Conservation (phyloP, 2,888 invertebrate species). For the Erebia palarica region DNA sequence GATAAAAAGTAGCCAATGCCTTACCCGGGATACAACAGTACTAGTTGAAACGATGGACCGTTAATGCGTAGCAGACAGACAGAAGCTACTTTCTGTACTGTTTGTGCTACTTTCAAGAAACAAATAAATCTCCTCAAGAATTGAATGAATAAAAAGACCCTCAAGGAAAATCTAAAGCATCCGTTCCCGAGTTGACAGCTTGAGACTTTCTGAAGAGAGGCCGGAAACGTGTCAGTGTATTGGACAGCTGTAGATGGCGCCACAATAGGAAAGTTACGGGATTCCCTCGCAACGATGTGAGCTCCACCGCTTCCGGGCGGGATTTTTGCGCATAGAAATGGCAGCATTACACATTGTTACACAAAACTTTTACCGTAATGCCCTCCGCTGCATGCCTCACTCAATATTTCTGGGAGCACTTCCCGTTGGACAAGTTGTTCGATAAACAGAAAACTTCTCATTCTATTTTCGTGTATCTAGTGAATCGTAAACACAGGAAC, state of each 20-base stretch:
- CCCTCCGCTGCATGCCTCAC: constrained; percentile 66
- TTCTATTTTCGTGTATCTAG: constrained; percentile 41
- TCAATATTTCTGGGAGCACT: constrained; percentile 61
- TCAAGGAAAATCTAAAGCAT: constrained; percentile 71
- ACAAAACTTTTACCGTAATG: constrained; percentile 76
- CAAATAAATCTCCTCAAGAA: constrained; percentile 66
- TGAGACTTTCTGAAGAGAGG: constrained; percentile 77
- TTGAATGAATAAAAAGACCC: constrained; percentile 72
- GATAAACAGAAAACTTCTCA: constrained; percentile 60
- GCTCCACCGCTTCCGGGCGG: constrained; percentile 65
- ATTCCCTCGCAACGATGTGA: constrained; percentile 56
- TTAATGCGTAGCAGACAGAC: too few species aligned
- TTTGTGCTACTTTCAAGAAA: constrained; percentile 45
- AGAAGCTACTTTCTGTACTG: too few species aligned
- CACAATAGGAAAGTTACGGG: constrained; percentile 72
- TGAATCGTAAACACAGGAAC: constrained; percentile 36
- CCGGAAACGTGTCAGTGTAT: constrained; percentile 76
- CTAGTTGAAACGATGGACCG: too few species aligned
- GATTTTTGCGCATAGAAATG: constrained; percentile 78
- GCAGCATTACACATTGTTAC: constrained; percentile 80
- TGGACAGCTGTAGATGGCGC: constrained; percentile 78
- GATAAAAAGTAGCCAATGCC: too few species aligned
- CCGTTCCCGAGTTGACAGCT: constrained; percentile 75
- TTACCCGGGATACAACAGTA: too few species aligned
- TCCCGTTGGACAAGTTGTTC: constrained; percentile 63